These are phyloP conservation scores for Gallinago paraguaiae DNA, from an alignment of 2,113 vertebrate species.

Conservation along the genomic window DNA sequence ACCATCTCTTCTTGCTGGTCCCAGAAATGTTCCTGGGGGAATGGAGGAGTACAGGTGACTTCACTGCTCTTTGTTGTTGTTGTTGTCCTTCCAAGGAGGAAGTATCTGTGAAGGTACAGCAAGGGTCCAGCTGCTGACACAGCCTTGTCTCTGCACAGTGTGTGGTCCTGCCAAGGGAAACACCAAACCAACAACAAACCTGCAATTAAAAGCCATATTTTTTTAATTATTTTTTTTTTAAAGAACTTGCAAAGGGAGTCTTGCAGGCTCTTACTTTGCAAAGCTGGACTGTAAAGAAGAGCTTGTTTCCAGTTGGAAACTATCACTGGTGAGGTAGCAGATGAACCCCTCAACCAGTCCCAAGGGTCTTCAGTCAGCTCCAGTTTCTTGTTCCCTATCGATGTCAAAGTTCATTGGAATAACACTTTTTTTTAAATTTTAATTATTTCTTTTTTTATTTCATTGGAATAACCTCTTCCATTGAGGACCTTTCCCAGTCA, in stretches of 20 bases:
- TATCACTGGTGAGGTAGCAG: not conserved
- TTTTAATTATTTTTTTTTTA: not conserved
- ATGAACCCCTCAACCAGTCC: not conserved
- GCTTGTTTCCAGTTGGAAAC: not conserved
- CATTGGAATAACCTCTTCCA: not conserved
- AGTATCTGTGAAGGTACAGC: not conserved
- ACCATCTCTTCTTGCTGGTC: not conserved
- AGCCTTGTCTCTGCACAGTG: not conserved
- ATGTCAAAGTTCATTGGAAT: not conserved
- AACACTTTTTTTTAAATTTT: not conserved
- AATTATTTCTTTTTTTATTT: too few species aligned
- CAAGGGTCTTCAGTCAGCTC: not conserved
- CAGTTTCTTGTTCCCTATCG: not conserved
- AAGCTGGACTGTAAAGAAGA: not conserved
- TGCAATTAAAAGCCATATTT: accelerated
- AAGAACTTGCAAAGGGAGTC: not conserved
- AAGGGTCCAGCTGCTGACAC: not conserved
- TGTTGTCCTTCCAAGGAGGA: not conserved
- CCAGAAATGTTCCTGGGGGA: not conserved
- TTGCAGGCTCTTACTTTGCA: not conserved
- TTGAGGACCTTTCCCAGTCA: not conserved
- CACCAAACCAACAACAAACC: not conserved
- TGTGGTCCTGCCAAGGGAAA: not conserved
- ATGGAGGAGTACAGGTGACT: not conserved
- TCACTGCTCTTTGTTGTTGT: not conserved